These are phyloP conservation scores for Ptychodera flava DNA, from an alignment of 35 echinoderm and acorn worm species.

Conservation along the genomic window DNA sequence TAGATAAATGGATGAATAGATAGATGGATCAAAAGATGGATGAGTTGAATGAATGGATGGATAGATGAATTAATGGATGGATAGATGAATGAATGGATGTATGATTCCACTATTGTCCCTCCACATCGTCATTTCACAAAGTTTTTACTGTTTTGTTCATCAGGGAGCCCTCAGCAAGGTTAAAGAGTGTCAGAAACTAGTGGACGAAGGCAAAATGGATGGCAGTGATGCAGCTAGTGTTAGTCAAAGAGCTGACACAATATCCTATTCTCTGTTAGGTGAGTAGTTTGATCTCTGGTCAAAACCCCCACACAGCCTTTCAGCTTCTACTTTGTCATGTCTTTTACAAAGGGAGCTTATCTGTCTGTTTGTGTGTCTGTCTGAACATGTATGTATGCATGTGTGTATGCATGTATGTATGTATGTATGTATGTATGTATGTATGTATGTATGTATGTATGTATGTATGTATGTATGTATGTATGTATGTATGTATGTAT, in stretches of 20 bases:
- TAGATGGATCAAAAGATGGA: no score
- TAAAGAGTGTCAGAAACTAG: slow-evolving; percentile 84
- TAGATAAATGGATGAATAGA: no score
- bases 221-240: slow-evolving; percentile 77
- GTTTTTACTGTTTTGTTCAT: not conserved
- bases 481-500: no score
- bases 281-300: not conserved
- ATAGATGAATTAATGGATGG: no score
- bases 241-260: slow-evolving; percentile 73
- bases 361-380: not conserved
- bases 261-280: slow-evolving; percentile 95
- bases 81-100: no score
- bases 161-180: slow-evolving; percentile 86
- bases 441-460: not conserved
- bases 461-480: not conserved
- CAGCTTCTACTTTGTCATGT: not conserved
- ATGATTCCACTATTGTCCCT: no score
- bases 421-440: not conserved
- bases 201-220: slow-evolving; percentile 94
- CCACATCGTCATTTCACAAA: no score
- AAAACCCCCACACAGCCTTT: not conserved
- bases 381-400: not conserved
- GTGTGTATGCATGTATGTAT: not conserved
- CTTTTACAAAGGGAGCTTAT: not conserved
- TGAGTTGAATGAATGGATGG: no score